Conservation (phyloP, 2,888 invertebrate species). For the Philereme vetulata region DNA sequence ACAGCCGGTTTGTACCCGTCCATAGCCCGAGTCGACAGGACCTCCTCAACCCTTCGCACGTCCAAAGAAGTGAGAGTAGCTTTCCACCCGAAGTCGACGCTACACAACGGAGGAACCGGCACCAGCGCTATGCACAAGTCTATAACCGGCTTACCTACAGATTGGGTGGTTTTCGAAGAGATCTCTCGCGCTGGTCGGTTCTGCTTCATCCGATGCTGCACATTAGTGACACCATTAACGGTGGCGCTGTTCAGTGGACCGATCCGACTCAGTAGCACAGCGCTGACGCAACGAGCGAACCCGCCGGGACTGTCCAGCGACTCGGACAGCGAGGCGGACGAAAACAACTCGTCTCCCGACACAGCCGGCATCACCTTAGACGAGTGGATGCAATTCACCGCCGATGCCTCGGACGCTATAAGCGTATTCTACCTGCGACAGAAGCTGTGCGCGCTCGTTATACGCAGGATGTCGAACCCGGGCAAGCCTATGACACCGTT, state of each 20-base stretch:
- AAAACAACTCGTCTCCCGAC: slow-evolving; percentile 63
- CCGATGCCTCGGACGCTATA: slow-evolving; percentile 87
- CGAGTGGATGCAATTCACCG: slow-evolving; percentile 89
- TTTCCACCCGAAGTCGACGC: slow-evolving; percentile 85
- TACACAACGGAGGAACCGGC: slow-evolving; percentile 81
- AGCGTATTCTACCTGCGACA: slow-evolving; percentile 87
- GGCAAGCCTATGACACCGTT: slow-evolving; percentile 80
- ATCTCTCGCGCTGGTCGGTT: slow-evolving; percentile 88
- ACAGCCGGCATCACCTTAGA: slow-evolving; percentile 85
- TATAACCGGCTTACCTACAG: slow-evolving; percentile 84
- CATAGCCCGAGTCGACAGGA: slow-evolving; percentile 89
- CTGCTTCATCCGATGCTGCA: slow-evolving; percentile 90
- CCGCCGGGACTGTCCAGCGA: slow-evolving; percentile 76
- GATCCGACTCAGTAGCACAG: slow-evolving; percentile 67
- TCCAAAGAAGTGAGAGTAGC: slow-evolving; percentile 83
- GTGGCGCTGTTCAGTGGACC: slow-evolving; percentile 92
- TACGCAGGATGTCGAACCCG: slow-evolving; percentile 85
- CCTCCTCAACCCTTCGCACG: slow-evolving; percentile 85
- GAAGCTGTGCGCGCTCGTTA: slow-evolving; percentile 88
- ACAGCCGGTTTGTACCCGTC: slow-evolving; percentile 96
- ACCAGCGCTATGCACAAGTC: slow-evolving; percentile 59
- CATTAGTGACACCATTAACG: slow-evolving; percentile 91
- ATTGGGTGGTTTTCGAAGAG: slow-evolving; percentile 95
- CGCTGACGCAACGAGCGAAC: slow-evolving; percentile 70
- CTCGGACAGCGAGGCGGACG: slow-evolving; percentile 75